phyloP scores from a whole-genome alignment of 1,140 invertebrate genomes.

The Anoplolepis gracilipes region DNA sequence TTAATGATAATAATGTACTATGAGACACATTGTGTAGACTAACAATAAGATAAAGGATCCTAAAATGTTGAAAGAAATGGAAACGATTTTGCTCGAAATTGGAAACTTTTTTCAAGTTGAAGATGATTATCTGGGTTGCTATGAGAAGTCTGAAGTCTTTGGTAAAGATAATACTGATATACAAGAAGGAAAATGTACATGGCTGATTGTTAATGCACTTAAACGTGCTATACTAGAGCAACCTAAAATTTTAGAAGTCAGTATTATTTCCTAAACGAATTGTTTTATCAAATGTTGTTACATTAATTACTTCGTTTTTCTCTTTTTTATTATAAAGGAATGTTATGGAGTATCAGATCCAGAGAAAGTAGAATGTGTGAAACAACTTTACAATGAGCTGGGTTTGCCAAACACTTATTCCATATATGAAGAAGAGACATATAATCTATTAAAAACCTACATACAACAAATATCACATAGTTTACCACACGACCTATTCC shows the following conservation, averaged over 20 bases:
- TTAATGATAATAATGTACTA: neutral
- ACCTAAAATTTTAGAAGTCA: constrained; percentile 90
- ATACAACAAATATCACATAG: constrained; percentile 95
- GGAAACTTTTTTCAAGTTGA: constrained; percentile 99
- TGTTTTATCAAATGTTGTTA: neutral
- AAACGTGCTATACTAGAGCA: constrained; percentile 92
- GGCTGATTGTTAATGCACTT: constrained; percentile 96
- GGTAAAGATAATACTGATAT: constrained; percentile 98
- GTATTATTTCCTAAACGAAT: neutral
- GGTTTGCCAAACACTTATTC: constrained; percentile 91
- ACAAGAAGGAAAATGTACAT: constrained; percentile 97
- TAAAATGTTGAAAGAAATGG: constrained; percentile 93
- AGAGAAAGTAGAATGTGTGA: constrained; percentile 90
- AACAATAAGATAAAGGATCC: constrained; percentile 92
- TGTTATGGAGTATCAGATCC: constrained; percentile 92
- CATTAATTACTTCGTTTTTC: constrained; percentile 35
- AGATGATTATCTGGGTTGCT: constrained; percentile 98
- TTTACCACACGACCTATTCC: constrained; percentile 93
- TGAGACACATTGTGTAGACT: constrained; percentile 80
- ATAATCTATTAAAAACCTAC: constrained; percentile 92
- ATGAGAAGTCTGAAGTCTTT: constrained; percentile 93
- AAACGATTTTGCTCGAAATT: constrained; percentile 96
- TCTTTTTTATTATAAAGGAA: constrained; percentile 83
- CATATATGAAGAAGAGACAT: constrained; percentile 95
- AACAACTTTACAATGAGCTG: constrained; percentile 93